Evolutionary conservation across 2,797 vertebrate species (phyloP), one percentile per base, ranked within the genome.

Genomic region (Salmo trutta): DNA sequence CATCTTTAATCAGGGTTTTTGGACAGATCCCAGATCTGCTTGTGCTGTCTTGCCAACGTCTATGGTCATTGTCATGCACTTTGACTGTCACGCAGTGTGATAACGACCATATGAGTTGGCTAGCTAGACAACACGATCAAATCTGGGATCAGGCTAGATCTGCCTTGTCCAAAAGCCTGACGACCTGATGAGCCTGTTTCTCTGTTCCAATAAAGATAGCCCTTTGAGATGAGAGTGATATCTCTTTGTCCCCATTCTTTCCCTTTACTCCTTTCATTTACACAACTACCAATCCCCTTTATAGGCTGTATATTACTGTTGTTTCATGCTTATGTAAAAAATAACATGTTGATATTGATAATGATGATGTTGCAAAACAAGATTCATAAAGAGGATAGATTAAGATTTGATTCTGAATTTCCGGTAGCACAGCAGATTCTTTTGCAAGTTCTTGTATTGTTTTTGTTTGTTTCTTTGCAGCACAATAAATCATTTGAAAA

Each of bases 311-410:
- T 95, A 93, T 94, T 93, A 95, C 92, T 95, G 95, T 93, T 95
- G 95, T 93, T 95, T 94, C 94, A 94, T 96, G 95, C 94, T 95
- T 92, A 94, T 97, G 94, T 96, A 93, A 94, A 94, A 94, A 95
- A 82, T 93, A 94, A 94, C 92, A 81, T 85, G 87, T 87, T 75
- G 71, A 86, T 86, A 78, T 79, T 81, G 87, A 85, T 87, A 68
- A 82, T 85, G 81, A 83, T 85, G 73, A 81, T 77, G 78, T 81
- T 85, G 85, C 82, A 88, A 94, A 92, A 92, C 90, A 94, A 92
- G 91, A 95, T 95, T 95, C 95, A 93, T 93, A 93, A 94, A 94
- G 92, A 90, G 91, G 95, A 92, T 93, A 94, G 92, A 95, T 91
- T 91, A 93, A 91, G 94, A 93, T 93, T 93, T 94, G 94, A 95